Evolutionary conservation across 1,140 invertebrate species (phyloP).

Genomic region (Drosophila azteca): DNA sequence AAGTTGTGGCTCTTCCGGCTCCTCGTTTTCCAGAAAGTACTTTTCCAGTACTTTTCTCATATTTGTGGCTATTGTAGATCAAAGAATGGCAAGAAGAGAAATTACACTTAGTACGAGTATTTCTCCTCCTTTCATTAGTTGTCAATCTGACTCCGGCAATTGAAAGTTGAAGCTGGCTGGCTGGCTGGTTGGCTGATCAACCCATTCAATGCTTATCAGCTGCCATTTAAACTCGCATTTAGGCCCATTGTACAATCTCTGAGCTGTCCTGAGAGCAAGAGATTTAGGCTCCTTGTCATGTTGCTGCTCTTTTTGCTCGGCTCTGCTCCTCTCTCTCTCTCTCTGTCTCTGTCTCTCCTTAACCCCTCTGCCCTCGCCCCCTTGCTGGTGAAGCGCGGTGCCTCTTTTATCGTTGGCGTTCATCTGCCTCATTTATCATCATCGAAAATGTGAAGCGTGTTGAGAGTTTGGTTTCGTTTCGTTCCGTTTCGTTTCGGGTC

Average conservation of each 20-base stretch:
- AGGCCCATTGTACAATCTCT: slow-evolving; percentile 54
- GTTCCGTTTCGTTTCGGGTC: slow-evolving; percentile 47
- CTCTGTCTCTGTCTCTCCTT: too few species aligned
- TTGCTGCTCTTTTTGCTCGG: slow-evolving; percentile 18
- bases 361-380: slow-evolving; percentile 12
- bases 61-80: not conserved
- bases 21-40: too few species aligned
- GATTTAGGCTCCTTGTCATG: slow-evolving; percentile 39
- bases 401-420: slow-evolving; percentile 60
- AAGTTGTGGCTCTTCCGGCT: not conserved
- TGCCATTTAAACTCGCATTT: slow-evolving; percentile 64
- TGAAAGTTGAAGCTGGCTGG: slow-evolving; percentile 34
- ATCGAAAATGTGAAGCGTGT: slow-evolving; percentile 65
- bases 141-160: slow-evolving; percentile 21
- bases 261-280: slow-evolving; percentile 40
- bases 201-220: slow-evolving; percentile 59
- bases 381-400: slow-evolving; percentile 25
- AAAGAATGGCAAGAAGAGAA: too few species aligned
- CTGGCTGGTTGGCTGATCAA: slow-evolving; percentile 23
- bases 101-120: not conserved
- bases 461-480: slow-evolving; percentile 46
- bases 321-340: slow-evolving; percentile 1
- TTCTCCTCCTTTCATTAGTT: not conserved
- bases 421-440: slow-evolving; percentile 67
- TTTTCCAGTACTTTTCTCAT: too few species aligned